A percentile compares a stretch with the other conserved stretches of the same genome.
Evolutionary conservation across 2,888 invertebrate species (phyloP).

Genomic region (Bellardia pandia): DNA sequence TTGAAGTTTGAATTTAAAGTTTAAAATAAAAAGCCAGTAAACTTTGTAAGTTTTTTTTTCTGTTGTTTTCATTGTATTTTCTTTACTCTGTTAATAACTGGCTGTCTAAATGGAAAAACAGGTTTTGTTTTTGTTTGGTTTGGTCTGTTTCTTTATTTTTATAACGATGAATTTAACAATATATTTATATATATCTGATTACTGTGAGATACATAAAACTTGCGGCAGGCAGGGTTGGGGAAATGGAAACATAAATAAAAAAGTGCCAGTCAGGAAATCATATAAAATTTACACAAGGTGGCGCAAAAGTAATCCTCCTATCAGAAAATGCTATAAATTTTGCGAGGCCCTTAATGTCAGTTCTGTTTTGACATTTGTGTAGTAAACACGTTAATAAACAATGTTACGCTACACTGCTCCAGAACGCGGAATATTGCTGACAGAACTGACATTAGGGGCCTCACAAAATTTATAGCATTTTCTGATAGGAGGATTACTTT

Average conservation of each 20-base stretch:
- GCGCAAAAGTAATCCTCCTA: too few species aligned
- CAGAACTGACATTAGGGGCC: too few species aligned
- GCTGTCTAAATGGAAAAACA: constrained; percentile 44
- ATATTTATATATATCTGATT: constrained; percentile 40
- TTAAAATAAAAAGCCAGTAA: background rate
- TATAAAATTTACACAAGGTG: too few species aligned
- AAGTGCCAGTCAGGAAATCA: background rate
- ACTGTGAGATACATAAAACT: constrained; percentile 23
- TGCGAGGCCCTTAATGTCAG: too few species aligned
- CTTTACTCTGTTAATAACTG: constrained; percentile 27
- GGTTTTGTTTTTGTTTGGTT: constrained; percentile 44
- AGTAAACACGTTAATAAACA: too few species aligned
- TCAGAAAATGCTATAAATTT: too few species aligned
- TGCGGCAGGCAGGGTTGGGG: constrained; percentile 22
- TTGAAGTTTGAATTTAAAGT: constrained; percentile 45
- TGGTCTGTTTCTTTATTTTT: background rate
- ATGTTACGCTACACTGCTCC: too few species aligned
- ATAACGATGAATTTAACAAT: constrained; percentile 13
- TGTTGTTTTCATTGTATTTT: background rate
- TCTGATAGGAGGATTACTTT: too few species aligned
- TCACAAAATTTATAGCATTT: too few species aligned
- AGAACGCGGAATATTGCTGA: too few species aligned
- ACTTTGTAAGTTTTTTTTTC: background rate
- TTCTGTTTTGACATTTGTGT: too few species aligned
- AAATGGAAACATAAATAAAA: background rate